Percentiles rank a stretch among this genome's conserved stretches.
These are phyloP conservation scores for Morpho achilles DNA, from an alignment of 2,888 invertebrate species.

Conservation along the genomic window DNA sequence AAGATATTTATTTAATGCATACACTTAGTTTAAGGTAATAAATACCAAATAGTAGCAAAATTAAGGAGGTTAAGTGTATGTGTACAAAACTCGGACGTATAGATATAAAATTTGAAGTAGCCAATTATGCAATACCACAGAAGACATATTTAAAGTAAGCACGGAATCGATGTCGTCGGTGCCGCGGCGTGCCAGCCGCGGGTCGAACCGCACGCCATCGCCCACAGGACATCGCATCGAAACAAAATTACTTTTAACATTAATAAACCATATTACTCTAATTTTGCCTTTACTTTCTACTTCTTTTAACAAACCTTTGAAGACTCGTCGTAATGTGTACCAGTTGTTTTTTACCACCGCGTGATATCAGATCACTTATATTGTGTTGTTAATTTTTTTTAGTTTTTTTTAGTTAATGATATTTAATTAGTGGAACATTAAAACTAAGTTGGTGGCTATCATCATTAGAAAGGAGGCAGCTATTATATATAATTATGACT, in stretches of 20 bases:
- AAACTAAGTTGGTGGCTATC: conserved; percentile 18
- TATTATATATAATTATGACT: conserved; percentile 41
- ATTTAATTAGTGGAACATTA: conserved; percentile 18
- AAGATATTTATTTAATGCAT: no score
- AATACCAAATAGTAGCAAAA: no score
- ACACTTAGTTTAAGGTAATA: no score
- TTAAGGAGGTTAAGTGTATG: no score
- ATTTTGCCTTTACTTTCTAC: conserved; percentile 70
- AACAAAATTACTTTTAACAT: conserved; percentile 73
- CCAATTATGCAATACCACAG: background rate
- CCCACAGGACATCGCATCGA: conserved; percentile 47
- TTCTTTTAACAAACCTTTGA: conserved; percentile 74
- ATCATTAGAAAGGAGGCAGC: conserved; percentile 8
- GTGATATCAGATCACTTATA: conserved; percentile 61
- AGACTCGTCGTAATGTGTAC: conserved; percentile 64
- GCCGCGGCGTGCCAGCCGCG: conserved; percentile 41
- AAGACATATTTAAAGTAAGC: conserved; percentile 21
- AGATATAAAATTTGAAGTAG: background rate
- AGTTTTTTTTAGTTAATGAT: conserved; percentile 27
- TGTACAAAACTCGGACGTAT: no score
- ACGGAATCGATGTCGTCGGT: conserved; percentile 34
- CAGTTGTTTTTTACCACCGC: conserved; percentile 75
- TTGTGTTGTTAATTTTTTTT: conserved; percentile 40
- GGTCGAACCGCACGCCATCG: conserved; percentile 60
- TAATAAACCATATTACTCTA: conserved; percentile 76